Base-by-base conservation (phyloP, 1,140 invertebrate species). In the Grapholita molesta region DNA sequence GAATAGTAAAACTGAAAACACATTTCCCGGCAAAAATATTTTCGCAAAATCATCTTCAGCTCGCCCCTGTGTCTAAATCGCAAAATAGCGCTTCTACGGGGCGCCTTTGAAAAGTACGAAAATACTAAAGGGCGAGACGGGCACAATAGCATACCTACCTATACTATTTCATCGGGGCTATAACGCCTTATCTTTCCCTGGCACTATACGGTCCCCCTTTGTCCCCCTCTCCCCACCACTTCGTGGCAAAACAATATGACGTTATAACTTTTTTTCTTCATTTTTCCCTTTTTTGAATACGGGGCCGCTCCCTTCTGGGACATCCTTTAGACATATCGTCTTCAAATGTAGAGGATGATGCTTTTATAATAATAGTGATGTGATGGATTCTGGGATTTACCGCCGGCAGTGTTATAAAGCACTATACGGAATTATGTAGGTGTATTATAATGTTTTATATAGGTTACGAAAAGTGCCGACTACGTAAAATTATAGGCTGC, bases 241-340 rank as follows among this genome's bases (percentile, higher is more conserved):
- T 79, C 70, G 84, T 82, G 83, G 85, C 86, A 88, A 90, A 90
- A 90, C 88, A 90, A 90, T 90, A 90, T 90, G 88, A 90, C 86
- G 88, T 87, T 88, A 90, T 89, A 90, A 89, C 85, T 89, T 90
- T 90, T 90, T 90, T 86, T 80, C 86, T 86, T 84, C 82, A 86
- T 84, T 85, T 83, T 85, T 85, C 77, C 83, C 80, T 86, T 88
- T 90, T 90, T 88, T 87, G 86, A 90, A 90, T 90, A 89, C 82
- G 80, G 75, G 73, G 70, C 67, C 81, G 74, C 81, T 84, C 86
- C 85, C 85, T 84, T 76, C 77, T 66, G 80, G 74, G 82, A 83
- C 78, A 81, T 73, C 74, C 83, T 84, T 84, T 85, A 80, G 77
- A 79, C 75, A 80, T 70, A 78, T 81, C 75, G 74, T 78, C 75